These are phyloP conservation scores for Epinephelus awoara DNA, from an alignment of 2,797 vertebrate genomes.

Conservation along the genomic window DNA sequence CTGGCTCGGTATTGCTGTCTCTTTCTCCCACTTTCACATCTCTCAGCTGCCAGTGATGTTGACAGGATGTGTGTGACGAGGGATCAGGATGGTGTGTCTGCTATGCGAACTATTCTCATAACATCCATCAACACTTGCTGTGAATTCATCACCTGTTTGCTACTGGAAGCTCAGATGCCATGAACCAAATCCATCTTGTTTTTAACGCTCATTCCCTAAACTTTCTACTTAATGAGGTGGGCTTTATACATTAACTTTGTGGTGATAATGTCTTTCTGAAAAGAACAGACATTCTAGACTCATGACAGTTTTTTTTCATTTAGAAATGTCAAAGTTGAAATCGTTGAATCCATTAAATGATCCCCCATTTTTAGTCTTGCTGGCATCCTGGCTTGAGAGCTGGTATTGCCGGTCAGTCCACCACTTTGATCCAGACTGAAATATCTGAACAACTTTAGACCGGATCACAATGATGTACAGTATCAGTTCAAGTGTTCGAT, in stretches of 20 bases:
- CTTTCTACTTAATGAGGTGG: conserved; percentile 29
- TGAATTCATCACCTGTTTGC: conserved; percentile 78
- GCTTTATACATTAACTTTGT: conserved; percentile 20
- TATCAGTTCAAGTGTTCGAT: too few relatives aligned
- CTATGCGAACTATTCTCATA: conserved; percentile 74
- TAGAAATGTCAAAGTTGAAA: conserved; percentile 7
- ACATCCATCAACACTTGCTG: conserved; percentile 70
- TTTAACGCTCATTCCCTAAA: conserved; percentile 29
- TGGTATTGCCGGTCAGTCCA: neutral
- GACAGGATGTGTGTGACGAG: conserved; percentile 76
- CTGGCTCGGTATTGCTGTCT: conserved; percentile 36
- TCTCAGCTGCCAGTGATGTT: conserved; percentile 71
- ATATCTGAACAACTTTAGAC: neutral
- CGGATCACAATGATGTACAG: too few relatives aligned
- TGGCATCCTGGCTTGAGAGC: neutral
- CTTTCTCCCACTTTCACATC: conserved; percentile 31
- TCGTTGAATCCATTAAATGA: neutral
- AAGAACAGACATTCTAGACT: neutral
- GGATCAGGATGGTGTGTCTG: conserved; percentile 74
- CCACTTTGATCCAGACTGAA: neutral
- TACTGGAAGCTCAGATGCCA: conserved; percentile 58
- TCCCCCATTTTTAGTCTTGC: neutral
- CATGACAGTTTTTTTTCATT: neutral
- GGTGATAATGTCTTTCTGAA: conserved; percentile 5
- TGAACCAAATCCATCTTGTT: conserved; percentile 27